Evolutionary conservation across 2,888 invertebrate genomes (phyloP), one percentile per base, ranked within the genome.

Genomic region (Brachynemurus nebulosus): DNA sequence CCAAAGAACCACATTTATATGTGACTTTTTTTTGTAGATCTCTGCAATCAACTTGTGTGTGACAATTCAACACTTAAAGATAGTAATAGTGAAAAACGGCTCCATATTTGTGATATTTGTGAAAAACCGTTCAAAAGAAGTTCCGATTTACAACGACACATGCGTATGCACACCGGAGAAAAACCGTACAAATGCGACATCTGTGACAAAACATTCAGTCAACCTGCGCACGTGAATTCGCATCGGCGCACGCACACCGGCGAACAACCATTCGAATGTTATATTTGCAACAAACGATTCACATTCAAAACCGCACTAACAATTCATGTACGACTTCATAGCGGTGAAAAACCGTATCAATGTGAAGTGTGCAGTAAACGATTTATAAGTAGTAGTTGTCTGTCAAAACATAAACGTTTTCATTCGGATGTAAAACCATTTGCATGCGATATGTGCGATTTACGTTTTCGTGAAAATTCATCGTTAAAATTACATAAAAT

Each of bases 1-100:
- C 35, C 27, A 27, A 34, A 14, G 33, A 12, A 20, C 42, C 4
- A 19, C 25, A 19, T 35, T 34, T 34, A 25, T 18, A 34, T 19
- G 42, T n/a, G 21, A 20, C 42, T 34, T 30, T 20, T 35, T n/a
- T 33, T 17, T 12, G 42, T 34, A 20, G 16, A 42, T 37, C 43
- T 37, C 3, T 43, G 18, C 16, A 25, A 43, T 16, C 37, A 37
- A 25, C 17, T 37, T 25, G 12, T 43, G n/a, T 43, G 43, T 43
- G 12, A 43, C 5, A 30, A 43, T 12, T 30, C 20, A 33, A 21
- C 19, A 33, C 41, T 30, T 33, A 30, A 25, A 41, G 16, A 12
- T 14, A 27, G 18, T n/a, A 30, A 41, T 11, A 19, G 17, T 18
- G 41, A 20, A 4, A 27, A 39, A 21, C 21, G 16, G 16, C 39